These are phyloP conservation scores for Dipus sagitta DNA, from an alignment of 2,797 vertebrate genomes.

Conservation along the genomic window DNA sequence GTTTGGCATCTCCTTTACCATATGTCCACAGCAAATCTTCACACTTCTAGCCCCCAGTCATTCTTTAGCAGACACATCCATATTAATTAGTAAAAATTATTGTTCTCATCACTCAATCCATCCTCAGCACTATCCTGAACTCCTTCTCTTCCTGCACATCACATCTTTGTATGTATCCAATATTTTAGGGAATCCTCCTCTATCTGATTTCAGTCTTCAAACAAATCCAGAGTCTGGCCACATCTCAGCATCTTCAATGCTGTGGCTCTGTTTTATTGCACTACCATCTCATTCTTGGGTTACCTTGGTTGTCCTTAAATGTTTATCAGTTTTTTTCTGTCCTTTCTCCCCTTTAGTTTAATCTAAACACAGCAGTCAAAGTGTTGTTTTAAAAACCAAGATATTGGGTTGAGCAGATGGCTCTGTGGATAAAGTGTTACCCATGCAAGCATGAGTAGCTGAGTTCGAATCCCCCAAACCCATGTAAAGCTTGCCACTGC, in stretches of 20 bases:
- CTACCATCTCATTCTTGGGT: not conserved
- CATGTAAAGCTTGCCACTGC: no score
- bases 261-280: not conserved
- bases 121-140: not conserved
- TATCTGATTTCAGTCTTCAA: not conserved
- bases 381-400: not conserved
- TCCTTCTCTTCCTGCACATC: not conserved
- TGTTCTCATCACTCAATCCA: not conserved
- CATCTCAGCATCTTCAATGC: not conserved
- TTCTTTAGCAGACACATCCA: not conserved
- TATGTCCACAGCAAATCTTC: not conserved
- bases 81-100: not conserved
- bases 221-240: not conserved
- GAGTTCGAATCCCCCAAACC: no score
- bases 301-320: not conserved
- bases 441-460: no score
- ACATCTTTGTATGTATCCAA: not conserved
- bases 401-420: no score
- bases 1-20: not conserved
- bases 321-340: not conserved
- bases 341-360: not conserved
- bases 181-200: slow-evolving; percentile 20
- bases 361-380: not conserved
- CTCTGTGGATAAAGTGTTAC: no score
- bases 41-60: not conserved